Evolutionary conservation across 2,113 vertebrate species (phyloP).

Genomic region (Lepus americanus): DNA sequence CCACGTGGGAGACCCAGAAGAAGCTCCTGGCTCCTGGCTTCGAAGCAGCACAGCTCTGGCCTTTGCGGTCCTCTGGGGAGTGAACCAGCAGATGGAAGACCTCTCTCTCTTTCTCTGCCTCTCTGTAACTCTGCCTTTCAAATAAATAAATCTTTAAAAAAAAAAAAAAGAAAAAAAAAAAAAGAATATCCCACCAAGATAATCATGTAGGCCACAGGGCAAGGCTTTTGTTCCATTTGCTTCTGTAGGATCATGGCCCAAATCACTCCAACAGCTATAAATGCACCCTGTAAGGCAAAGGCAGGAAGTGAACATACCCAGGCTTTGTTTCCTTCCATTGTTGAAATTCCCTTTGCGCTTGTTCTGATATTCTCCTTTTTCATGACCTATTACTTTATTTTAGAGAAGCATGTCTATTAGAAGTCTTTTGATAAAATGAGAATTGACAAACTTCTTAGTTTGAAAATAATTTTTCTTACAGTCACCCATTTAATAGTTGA

Average conservation of each 20-base stretch:
- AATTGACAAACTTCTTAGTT: background rate
- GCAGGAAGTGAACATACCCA: background rate
- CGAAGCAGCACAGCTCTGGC: too few species aligned
- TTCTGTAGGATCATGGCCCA: background rate
- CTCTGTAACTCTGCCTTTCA: too few species aligned
- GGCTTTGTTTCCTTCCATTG: background rate
- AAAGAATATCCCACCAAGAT: background rate
- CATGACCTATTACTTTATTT: conserved; percentile 21
- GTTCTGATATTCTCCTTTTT: background rate
- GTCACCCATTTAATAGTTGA: background rate
- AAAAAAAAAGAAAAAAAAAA: too few species aligned
- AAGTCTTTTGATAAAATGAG: conserved; percentile 13
- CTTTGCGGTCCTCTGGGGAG: too few species aligned
- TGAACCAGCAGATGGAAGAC: too few species aligned
- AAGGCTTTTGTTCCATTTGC: background rate
- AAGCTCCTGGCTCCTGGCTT: too few species aligned
- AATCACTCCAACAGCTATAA: background rate
- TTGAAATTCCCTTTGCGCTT: background rate
- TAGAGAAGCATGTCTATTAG: background rate
- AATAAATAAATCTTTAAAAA: too few species aligned
- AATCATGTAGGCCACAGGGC: background rate
- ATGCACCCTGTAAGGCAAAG: background rate
- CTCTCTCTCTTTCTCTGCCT: too few species aligned
- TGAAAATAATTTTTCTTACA: background rate
- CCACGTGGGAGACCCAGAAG: too few species aligned